A percentile compares a stretch with the other conserved stretches of the same genome.
phyloP scores from a whole-genome alignment of 2,113 vertebrate species.

The Chascanopsetta lugubris region DNA sequence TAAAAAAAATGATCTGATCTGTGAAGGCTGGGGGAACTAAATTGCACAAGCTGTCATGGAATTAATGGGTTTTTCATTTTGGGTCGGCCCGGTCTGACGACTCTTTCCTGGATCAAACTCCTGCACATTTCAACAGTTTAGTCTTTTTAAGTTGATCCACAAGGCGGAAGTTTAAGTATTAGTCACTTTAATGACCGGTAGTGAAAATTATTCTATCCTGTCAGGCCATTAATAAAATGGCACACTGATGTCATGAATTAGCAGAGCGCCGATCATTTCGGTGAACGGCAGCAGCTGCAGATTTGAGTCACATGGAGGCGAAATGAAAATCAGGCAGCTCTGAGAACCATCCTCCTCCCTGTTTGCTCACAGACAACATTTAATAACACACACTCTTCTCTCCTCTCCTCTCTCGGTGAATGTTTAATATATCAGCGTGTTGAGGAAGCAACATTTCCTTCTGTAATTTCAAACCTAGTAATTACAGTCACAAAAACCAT shows the following conservation, averaged over 20 bases:
- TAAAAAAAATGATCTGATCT: slow-evolving; percentile 20
- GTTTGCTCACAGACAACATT: neutral
- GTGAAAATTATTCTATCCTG: slow-evolving; percentile 1
- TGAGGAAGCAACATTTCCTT: neutral
- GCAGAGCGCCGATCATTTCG: slow-evolving; percentile 1
- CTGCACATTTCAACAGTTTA: no score
- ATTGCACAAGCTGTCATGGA: neutral
- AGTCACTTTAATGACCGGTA: neutral
- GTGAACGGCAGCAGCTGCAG: slow-evolving; percentile 3
- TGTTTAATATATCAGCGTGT: neutral
- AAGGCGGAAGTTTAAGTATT: neutral
- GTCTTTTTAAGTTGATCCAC: neutral
- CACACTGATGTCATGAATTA: neutral
- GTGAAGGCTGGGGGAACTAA: neutral
- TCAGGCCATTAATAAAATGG: neutral
- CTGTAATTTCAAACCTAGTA: neutral
- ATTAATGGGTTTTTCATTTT: neutral
- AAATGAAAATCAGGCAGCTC: slow-evolving; percentile 10
- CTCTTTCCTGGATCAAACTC: neutral
- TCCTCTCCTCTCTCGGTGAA: neutral
- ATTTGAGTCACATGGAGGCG: slow-evolving; percentile 2
- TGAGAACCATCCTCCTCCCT: neutral
- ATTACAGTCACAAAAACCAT: neutral
- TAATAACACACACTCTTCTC: neutral
- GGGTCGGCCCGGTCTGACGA: neutral